phyloP scores from a whole-genome alignment of 92 coral and sea anemone genomes.

The Phenganax stokvisi region DNA sequence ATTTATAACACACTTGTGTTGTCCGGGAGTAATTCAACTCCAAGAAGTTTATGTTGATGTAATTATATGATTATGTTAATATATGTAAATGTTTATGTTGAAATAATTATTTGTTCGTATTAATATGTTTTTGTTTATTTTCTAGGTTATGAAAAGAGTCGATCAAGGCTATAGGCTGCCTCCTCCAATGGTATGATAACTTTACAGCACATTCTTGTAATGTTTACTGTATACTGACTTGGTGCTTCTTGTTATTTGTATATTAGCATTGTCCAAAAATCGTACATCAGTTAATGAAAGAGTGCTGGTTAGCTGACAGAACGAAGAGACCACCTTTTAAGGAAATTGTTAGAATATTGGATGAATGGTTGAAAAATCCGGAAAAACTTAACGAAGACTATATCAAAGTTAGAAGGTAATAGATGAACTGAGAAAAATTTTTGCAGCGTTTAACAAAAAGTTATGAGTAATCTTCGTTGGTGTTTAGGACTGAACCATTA shows the following conservation, averaged over 20 bases:
- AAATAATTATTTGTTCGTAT: neutral
- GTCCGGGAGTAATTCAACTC: neutral
- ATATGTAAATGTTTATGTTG: neutral
- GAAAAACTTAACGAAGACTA: slow-evolving; percentile 22
- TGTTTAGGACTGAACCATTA: slow-evolving; percentile 16
- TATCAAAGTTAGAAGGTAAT: slow-evolving; percentile 5
- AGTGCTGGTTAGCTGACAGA: slow-evolving; percentile 71
- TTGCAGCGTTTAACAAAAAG: neutral
- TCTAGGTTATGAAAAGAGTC: slow-evolving; percentile 81
- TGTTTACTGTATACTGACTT: neutral
- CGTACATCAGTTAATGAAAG: slow-evolving; percentile 63
- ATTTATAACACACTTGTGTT: neutral
- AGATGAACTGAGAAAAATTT: neutral
- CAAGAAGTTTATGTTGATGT: neutral
- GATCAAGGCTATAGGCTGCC: slow-evolving; percentile 77
- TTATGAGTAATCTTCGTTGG: neutral
- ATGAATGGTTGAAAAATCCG: neutral
- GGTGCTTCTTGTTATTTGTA: neutral
- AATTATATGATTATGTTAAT: too few relatives aligned
- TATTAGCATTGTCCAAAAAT: slow-evolving; percentile 59
- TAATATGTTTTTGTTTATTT: neutral
- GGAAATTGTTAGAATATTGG: neutral
- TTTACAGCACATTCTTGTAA: neutral
- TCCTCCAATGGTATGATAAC: slow-evolving; percentile 67
- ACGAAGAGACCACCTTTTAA: slow-evolving; percentile 49